Base-by-base conservation (phyloP, 2,888 invertebrate species). In the Hoplodrina ambigua region DNA sequence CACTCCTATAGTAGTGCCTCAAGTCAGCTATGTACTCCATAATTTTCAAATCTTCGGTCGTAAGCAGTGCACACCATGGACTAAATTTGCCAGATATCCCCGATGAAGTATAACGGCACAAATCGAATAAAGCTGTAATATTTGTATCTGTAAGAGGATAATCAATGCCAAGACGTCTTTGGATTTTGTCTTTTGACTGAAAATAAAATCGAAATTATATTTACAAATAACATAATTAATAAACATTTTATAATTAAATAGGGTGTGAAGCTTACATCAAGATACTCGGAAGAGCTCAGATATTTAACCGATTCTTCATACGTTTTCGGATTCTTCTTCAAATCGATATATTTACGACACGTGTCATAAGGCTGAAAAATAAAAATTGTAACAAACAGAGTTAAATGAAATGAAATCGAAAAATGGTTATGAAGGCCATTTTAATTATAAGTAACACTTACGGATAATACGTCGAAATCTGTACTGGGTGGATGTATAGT, bases 51-150 rank as follows among this genome's bases (percentile, higher is more conserved):
- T 98, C 97, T 44, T 97, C 96, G 62, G 96, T 97, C 55, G 96
- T 97, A 88, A 98, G 98, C 37, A 96, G 92, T 11, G 97, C 96
- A 88, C 98, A 98, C 98, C 98, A 98, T 7, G 97, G 96, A 63
- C 98, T 97, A 84, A 94, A 85, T 79, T 87, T 91, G 66, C 86
- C 87, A 64, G 89, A 86, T 7, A 88, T 78, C 3, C 91, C 97
- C 5, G 98, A 97, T 91, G 97, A 97, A 75, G 98, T 97, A 85
- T 97, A 98, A 25, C 98, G 97, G 85, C 98, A 98, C 92, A 97
- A 96, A 84, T 98, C 97, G 88, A 97, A 98, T 92, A 98, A 97
- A 25, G 97, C 93, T 64, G 96, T 94, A 44, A 98, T 93, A 67
- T 97, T 93, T 17, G 86, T 91, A 50, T 91, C 85, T 19, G 92